Evolutionary conservation across 2,113 vertebrate species (phyloP).

Genomic region (Ia io): DNA sequence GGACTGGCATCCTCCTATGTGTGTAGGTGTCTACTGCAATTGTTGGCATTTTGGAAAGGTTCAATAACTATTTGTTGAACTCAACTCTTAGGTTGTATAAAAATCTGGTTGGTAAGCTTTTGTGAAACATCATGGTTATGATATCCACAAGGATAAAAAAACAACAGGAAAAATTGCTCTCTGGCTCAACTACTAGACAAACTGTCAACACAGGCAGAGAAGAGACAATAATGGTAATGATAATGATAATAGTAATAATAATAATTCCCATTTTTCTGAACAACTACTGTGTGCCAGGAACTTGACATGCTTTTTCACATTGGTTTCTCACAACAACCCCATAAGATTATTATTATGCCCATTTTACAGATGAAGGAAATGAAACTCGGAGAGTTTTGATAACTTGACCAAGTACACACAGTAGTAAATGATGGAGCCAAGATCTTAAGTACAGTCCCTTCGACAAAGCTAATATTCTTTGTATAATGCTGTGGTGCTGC

Average conservation of each 20-base stretch:
- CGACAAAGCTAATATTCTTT: neutral
- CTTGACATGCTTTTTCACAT: neutral
- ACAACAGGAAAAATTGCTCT: neutral
- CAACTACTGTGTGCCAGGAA: neutral
- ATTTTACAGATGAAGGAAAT: neutral
- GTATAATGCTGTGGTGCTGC: neutral
- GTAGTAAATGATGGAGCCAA: neutral
- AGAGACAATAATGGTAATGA: neutral
- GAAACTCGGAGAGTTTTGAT: neutral
- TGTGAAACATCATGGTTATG: neutral
- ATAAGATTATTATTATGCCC: neutral
- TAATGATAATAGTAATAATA: too few species aligned
- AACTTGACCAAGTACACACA: neutral
- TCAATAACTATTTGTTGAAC: neutral
- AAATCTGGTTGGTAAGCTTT: conserved; percentile 19
- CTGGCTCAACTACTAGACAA: neutral
- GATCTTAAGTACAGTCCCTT: neutral
- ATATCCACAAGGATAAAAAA: neutral
- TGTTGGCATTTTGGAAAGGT: neutral
- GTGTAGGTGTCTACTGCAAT: fast-evolving
- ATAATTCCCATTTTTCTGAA: neutral
- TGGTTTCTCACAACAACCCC: neutral
- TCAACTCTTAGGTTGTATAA: neutral
- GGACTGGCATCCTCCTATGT: neutral
- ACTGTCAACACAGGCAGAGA: neutral